Evolutionary conservation across 2,888 invertebrate genomes (phyloP).

Genomic region (Ophioninae sp.): DNA sequence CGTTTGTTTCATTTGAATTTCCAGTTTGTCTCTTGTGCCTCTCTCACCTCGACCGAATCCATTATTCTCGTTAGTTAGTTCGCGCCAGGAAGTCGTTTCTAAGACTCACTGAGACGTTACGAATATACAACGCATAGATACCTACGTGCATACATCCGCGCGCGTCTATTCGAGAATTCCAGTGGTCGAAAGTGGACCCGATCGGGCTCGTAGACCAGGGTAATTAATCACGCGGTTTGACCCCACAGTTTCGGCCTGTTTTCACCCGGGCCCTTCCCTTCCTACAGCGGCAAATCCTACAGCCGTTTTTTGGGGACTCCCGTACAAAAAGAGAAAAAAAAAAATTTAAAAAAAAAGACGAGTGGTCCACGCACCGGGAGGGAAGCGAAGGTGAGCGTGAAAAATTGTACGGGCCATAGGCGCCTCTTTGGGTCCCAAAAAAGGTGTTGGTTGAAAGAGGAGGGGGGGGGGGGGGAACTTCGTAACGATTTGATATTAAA

Average conservation of each 20-base stretch:
- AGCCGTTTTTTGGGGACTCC: constrained; percentile 33
- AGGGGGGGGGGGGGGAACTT: neutral
- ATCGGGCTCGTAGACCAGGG: constrained; percentile 22
- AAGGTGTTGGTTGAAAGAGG: neutral
- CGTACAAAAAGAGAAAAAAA: constrained; percentile 49
- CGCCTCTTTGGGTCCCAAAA: constrained; percentile 5
- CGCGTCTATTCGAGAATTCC: constrained; percentile 24
- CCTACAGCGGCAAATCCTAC: constrained; percentile 10
- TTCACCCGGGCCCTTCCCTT: constrained; percentile 31
- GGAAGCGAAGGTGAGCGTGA: constrained; percentile 8
- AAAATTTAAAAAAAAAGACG: constrained; percentile 40
- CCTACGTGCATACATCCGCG: constrained; percentile 5
- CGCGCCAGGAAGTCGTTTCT: constrained; percentile 57
- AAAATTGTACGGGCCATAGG: constrained; percentile 32
- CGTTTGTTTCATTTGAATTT: constrained; percentile 31
- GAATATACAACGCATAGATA: constrained; percentile 1
- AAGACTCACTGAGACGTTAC: constrained; percentile 33
- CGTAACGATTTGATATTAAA: neutral
- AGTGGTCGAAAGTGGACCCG: constrained; percentile 13
- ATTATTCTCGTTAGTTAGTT: constrained; percentile 58
- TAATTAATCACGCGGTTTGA: constrained; percentile 60
- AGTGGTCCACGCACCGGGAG: constrained; percentile 25
- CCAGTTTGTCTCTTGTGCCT: constrained; percentile 12
- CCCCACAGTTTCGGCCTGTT: constrained; percentile 28
- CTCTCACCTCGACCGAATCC: constrained; percentile 5